Base-by-base conservation (phyloP, 2,797 vertebrate species). In the Lacerta agilis region DNA sequence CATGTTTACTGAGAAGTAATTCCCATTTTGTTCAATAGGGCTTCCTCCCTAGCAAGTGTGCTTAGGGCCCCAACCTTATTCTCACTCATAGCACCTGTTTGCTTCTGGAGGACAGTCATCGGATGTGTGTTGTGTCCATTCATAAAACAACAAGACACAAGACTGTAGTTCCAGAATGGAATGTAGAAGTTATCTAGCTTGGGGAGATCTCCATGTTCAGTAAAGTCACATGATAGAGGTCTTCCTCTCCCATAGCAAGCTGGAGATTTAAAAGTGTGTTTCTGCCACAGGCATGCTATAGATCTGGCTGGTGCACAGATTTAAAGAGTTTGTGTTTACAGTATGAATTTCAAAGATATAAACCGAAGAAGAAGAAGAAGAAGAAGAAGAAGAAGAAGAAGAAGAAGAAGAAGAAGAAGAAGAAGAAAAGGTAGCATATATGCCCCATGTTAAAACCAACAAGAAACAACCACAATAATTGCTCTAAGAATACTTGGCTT, bases 1-100 rank as follows among this genome's bases (percentile, higher is more conserved):
- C 3, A n/a, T 71, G 23, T 27, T 27, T 27, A 27, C 25, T n/a
- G 25, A 25, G 11, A 71, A 71, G 67, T 71, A 71, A 29, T 18
- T 29, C 25, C 29, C n/a, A 71, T 9, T 11, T 13, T 71, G 25
- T 71, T 64, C 61, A 64, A 23, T 7, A 23, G 61, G 61, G 61
- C 58, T 61, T 61, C 4, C 58, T 61, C 20, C 5, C 6, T 61
- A 61, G 58, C 20, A 18, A 64, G 61, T 64, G 20, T 64, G 61
- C 17, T 71, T 71, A 71, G 5, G 4, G 11, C 29, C 10, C 11
- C 27, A 71, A 29, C 27, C 27, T 29, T 71, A n/a, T 67, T 86
- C 9, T 86, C 43, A 49, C 13, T 27, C 29, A 93, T 79, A n/a
- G 23, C 55, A 78, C 85, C 83, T 91, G 93, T 92, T 43, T 64